Conservation (phyloP, 1,140 invertebrate genomes). For the Drosophila serrata region DNA sequence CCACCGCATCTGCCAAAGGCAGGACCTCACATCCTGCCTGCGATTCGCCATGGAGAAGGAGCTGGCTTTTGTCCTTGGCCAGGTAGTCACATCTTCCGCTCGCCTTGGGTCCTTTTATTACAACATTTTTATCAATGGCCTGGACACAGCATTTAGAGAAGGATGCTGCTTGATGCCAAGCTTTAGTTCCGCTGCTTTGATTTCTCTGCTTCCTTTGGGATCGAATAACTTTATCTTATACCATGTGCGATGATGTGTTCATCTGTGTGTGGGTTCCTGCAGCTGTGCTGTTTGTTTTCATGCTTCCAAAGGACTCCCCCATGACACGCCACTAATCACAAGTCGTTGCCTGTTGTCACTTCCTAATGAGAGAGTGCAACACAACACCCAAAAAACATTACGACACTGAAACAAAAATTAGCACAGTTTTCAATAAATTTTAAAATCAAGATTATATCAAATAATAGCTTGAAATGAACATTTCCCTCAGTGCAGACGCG, state of each 20-base stretch:
- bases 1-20: conserved; percentile 34
- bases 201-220: conserved; percentile 35
- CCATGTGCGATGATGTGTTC: conserved; percentile 16
- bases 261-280: conserved; percentile 35
- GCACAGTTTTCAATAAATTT: not conserved
- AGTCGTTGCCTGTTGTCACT: conserved; percentile 73
- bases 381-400: conserved; percentile 56
- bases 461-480: no score
- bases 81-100: conserved; percentile 55
- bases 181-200: conserved; percentile 81
- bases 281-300: conserved; percentile 64
- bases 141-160: conserved; percentile 51
- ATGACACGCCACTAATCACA: conserved; percentile 75
- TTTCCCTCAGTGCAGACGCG: conserved; percentile 9
- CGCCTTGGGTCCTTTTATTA: conserved; percentile 41
- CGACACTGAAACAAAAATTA: not conserved
- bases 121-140: conserved; percentile 63
- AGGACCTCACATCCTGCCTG: conserved; percentile 59
- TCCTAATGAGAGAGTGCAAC: conserved; percentile 77
- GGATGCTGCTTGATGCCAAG: conserved; percentile 43
- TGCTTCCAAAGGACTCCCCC: conserved; percentile 61
- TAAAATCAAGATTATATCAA: accelerated
- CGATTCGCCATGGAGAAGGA: conserved; percentile 53
- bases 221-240: conserved; percentile 60
- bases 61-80: conserved; percentile 64